Base-by-base conservation (phyloP, 2,888 invertebrate species). In the Rhodophaea formosa region DNA sequence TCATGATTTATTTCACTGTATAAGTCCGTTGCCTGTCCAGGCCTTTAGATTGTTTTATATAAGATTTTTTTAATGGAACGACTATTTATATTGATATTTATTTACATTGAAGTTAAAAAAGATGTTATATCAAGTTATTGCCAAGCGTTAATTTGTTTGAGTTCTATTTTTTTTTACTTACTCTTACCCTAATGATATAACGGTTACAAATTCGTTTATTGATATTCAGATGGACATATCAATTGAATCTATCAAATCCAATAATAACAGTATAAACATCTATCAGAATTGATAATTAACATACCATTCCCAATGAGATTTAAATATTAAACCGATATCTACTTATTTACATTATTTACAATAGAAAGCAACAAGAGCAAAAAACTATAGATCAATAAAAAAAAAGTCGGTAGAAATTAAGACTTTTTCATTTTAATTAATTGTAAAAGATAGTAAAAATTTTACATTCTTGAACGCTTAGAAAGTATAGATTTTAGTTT, bases 131-230 rank as follows among this genome's bases (percentile, higher is more conserved):
- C 74, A 83, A 82, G 79, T 90, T 87, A 89, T 87, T 90, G 90
- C 90, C 88, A 89, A 88, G 88, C 89, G 79, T 86, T 86, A 75
- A 79, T 79, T 81, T 82, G 74, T 77, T 73, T 80, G 72, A 66
- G 64, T 74, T 75, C 73, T 80, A 80, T 74, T 65, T 72, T 68
- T 72, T 65, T 71, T 68, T 72, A 66, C 59, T 66, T 65, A 75
- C 67, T 70, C 83, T 83, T 87, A 89, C 46, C 64, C 87, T 91
- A 90, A 79, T 90, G 90, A 90, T 91, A 90, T 85, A 77, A 77
- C 71, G 81, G 74, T 84, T 85, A 84, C 82, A 90, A 88, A 89
- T 90, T 90, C 88, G 86, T 85, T 80, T 80, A 87, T 84, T 84
- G 88, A 90, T 88, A 89, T 84, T 80, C 75, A 85, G 83, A 87